Percentiles rank a stretch among this genome's conserved stretches.
Conservation (phyloP, 2,113 vertebrate genomes). For the Pholis gunnellus region DNA sequence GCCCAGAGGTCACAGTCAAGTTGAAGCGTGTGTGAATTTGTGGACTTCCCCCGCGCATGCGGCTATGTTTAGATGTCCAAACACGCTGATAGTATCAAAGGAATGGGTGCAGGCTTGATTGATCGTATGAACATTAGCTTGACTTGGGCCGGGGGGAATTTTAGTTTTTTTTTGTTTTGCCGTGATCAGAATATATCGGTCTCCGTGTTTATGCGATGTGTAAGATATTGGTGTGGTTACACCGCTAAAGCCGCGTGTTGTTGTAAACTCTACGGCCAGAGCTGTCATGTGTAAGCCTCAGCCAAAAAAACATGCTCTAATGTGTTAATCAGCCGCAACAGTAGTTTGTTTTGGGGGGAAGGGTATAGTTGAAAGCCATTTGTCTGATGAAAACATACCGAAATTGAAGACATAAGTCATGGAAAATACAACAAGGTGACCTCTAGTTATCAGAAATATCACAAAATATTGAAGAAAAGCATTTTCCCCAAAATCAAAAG, state of each 20-base stretch:
- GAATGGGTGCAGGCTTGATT: constrained; percentile 32
- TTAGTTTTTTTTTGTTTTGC: neutral
- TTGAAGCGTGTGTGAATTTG: constrained; percentile 30
- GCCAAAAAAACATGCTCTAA: neutral
- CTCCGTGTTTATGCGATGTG: neutral
- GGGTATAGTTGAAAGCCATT: neutral
- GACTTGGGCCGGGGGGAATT: constrained; percentile 4
- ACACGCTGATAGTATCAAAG: constrained; percentile 57
- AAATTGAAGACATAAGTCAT: neutral
- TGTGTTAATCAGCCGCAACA: neutral
- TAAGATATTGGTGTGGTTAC: neutral
- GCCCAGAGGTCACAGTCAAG: constrained; percentile 62
- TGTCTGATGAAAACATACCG: neutral
- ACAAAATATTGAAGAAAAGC: too few species aligned
- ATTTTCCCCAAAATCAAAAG: neutral
- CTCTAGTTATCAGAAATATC: neutral
- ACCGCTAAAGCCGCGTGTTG: neutral
- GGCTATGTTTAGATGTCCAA: constrained; percentile 64
- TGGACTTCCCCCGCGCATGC: constrained; percentile 47
- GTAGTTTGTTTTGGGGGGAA: neutral
- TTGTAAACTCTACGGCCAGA: neutral
- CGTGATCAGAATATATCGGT: neutral
- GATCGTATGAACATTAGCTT: constrained; percentile 31
- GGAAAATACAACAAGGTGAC: neutral
- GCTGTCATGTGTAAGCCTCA: neutral